phyloP scores from a whole-genome alignment of 2,797 vertebrate genomes.

The Nasua narica region DNA sequence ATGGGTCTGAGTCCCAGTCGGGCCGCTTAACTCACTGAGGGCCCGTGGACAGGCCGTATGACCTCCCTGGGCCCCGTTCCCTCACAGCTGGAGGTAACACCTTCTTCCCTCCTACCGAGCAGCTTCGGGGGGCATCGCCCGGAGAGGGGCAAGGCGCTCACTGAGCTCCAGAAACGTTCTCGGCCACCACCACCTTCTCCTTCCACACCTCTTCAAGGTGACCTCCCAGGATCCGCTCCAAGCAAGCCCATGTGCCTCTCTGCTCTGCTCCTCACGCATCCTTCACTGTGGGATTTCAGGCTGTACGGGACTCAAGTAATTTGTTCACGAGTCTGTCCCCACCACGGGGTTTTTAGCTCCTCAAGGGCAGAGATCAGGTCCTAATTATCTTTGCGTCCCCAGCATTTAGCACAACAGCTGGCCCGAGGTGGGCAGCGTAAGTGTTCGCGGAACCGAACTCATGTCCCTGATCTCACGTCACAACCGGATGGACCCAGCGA shows the following conservation, averaged over 20 bases:
- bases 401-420: constrained; percentile 42
- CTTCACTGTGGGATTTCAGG: background rate
- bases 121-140: background rate
- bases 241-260: background rate
- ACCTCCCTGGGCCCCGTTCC: background rate
- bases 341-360: background rate
- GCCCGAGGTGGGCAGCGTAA: background rate
- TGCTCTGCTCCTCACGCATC: accelerated
- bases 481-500: background rate
- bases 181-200: background rate
- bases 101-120: background rate
- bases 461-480: background rate
- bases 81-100: background rate
- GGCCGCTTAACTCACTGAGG: background rate
- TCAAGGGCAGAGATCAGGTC: background rate
- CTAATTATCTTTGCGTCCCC: background rate
- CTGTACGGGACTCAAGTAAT: background rate
- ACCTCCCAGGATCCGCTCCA: background rate
- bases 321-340: constrained; percentile 27
- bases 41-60: background rate
- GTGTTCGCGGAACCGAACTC: background rate
- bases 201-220: background rate
- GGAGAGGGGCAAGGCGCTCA: accelerated
- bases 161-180: background rate
- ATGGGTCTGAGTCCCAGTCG: background rate